These are phyloP conservation scores for Laothoe populi DNA, from an alignment of 2,888 invertebrate genomes.

Conservation along the genomic window DNA sequence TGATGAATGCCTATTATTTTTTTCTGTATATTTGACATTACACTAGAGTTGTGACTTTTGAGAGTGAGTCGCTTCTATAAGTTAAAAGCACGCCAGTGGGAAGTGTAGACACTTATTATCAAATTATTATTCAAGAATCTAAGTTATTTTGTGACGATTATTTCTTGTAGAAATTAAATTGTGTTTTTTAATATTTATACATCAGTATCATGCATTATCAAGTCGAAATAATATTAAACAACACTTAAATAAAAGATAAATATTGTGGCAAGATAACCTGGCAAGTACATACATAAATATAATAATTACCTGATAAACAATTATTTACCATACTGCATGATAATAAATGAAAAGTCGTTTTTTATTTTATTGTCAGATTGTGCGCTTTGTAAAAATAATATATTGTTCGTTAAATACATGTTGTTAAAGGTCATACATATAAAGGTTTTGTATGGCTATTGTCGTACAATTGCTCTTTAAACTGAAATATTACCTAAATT, in stretches of 20 bases:
- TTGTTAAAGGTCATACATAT: constrained; percentile 6
- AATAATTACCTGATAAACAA: constrained; percentile 38
- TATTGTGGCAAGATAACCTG: constrained; percentile 68
- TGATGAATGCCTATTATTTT: too few species aligned
- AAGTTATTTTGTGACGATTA: too few species aligned
- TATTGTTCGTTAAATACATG: not conserved
- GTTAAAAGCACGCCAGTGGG: too few species aligned
- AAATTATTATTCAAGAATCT: too few species aligned
- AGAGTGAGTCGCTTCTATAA: too few species aligned
- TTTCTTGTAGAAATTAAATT: not conserved
- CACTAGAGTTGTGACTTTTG: too few species aligned
- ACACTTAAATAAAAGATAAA: constrained; percentile 72
- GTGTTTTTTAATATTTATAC: constrained; percentile 3
- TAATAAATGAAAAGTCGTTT: constrained; percentile 33
- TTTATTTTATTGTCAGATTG: not conserved
- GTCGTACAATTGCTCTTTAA: constrained; percentile 11
- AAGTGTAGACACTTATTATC: too few species aligned
- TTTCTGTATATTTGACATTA: too few species aligned
- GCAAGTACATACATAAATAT: constrained; percentile 60
- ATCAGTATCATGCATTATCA: constrained; percentile 41
- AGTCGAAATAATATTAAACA: constrained; percentile 61
- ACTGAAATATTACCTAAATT: too few species aligned
- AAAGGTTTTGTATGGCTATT: constrained; percentile 2
- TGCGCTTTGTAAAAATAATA: not conserved
- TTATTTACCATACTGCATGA: constrained; percentile 31